Conservation (phyloP, 2,113 vertebrate genomes). For the Lepisosteus osseus region DNA sequence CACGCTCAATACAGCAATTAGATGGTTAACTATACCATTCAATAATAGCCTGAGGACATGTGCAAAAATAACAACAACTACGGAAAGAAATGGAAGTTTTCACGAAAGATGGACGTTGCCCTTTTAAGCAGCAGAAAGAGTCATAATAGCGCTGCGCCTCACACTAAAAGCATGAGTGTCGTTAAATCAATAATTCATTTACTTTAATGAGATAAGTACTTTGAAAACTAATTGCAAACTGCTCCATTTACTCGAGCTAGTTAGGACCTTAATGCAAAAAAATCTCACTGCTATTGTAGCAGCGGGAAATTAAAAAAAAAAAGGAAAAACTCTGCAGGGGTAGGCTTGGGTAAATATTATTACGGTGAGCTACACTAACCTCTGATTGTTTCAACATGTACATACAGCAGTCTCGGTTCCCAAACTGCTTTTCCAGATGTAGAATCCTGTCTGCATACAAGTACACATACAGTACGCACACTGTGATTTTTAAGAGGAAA, state of each 20-base stretch:
- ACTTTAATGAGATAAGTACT: constrained; percentile 99
- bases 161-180: constrained; percentile 91
- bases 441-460: too few relatives aligned
- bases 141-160: constrained; percentile 73
- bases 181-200: constrained; percentile 98
- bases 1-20: constrained; percentile 12
- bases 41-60: constrained; percentile 6
- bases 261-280: constrained; percentile 74
- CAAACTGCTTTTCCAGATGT: too few relatives aligned
- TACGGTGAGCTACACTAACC: neutral
- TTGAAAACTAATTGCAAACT: constrained; percentile 92
- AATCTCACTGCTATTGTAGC: constrained; percentile 62
- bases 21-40: constrained; percentile 19
- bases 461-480: too few relatives aligned
- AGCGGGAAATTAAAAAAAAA: constrained; percentile 47
- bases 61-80: constrained; percentile 3
- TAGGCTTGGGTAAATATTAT: constrained; percentile 8
- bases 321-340: constrained; percentile 20
- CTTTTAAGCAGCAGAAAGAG: constrained; percentile 59
- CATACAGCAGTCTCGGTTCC: neutral
- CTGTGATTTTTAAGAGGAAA: too few relatives aligned
- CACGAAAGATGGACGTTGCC: constrained; percentile 52
- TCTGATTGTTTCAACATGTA: neutral
- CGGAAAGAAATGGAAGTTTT: constrained; percentile 22
- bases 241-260: constrained; percentile 83